These are phyloP conservation scores for Polyommatus icarus DNA, from an alignment of 2,888 invertebrate genomes.

Conservation along the genomic window DNA sequence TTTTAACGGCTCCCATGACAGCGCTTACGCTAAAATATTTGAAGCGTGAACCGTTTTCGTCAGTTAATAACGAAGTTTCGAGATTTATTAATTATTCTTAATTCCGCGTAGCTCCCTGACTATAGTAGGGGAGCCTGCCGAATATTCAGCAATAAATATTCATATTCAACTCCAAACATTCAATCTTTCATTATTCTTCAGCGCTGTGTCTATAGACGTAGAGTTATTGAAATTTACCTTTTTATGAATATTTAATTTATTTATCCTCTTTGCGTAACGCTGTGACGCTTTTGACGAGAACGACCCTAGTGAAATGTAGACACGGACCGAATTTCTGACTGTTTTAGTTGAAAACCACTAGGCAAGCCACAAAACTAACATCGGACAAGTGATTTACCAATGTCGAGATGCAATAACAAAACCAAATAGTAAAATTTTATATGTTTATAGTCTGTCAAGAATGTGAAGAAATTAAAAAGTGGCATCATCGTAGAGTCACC, in stretches of 20 bases:
- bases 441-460: no score
- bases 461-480: no score
- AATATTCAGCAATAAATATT: slow-evolving; percentile 14
- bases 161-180: slow-evolving; percentile 14
- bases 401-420: no score
- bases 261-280: neutral
- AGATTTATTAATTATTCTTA: slow-evolving; percentile 22
- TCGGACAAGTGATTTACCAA: no score
- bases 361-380: no score
- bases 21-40: neutral
- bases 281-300: no score
- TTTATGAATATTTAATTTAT: slow-evolving; percentile 21
- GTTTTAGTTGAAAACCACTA: no score
- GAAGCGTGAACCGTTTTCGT: neutral
- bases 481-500: no score
- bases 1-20: neutral
- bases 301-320: no score
- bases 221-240: slow-evolving; percentile 11
- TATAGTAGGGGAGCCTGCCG: neutral
- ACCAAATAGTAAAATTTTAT: no score
- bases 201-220: neutral
- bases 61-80: slow-evolving; percentile 2
- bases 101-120: neutral
- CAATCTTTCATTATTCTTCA: slow-evolving; percentile 15
- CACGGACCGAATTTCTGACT: no score